These are phyloP conservation scores for Psilopsiagon aymara DNA, from an alignment of 2,113 vertebrate species.

Conservation along the genomic window DNA sequence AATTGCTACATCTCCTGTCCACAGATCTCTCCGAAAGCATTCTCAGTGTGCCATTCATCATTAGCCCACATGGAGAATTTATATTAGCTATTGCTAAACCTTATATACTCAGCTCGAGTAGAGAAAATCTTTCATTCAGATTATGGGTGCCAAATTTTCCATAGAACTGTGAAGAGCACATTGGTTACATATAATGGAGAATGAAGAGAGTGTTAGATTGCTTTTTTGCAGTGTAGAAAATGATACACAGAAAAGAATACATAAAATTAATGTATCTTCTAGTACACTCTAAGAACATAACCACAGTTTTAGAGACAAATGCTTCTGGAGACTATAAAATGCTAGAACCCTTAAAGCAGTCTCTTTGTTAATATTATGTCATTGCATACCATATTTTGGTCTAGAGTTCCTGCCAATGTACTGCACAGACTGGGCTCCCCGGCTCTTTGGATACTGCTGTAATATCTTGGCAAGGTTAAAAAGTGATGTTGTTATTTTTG, in stretches of 20 bases:
- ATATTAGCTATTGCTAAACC: background rate
- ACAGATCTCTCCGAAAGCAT: background rate
- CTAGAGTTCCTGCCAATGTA: background rate
- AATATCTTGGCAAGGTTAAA: background rate
- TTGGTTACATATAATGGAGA: background rate
- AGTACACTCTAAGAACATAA: background rate
- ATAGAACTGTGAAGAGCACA: background rate
- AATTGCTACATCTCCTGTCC: background rate
- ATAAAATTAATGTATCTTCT: background rate
- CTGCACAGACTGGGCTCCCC: background rate
- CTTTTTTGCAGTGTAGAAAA: background rate
- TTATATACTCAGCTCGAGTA: background rate
- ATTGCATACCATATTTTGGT: background rate
- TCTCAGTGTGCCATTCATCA: rapidly evolving
- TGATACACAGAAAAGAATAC: background rate
- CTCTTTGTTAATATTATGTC: background rate
- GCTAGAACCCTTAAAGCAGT: background rate
- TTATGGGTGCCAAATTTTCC: background rate
- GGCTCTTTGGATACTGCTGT: background rate
- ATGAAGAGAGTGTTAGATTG: background rate
- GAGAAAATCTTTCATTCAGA: background rate
- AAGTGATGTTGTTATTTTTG: background rate
- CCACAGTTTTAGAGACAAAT: background rate
- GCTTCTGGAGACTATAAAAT: background rate
- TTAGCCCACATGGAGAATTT: background rate